phyloP scores from a whole-genome alignment of 2,797 vertebrate species.

The Hemibagrus guttatus region DNA sequence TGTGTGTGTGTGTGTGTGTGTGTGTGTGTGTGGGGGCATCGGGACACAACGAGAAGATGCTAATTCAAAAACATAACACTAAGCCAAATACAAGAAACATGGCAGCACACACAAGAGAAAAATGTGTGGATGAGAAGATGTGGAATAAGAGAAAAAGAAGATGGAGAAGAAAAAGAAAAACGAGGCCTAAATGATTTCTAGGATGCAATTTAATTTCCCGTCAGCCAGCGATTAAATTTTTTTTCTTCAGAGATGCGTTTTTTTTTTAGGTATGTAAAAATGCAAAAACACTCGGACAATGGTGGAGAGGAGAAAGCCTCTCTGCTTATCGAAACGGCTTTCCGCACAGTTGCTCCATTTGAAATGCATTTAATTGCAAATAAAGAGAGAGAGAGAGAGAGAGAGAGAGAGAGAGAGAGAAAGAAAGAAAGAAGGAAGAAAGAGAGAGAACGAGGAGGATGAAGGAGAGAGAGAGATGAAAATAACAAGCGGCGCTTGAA shows the following conservation, averaged over 20 bases:
- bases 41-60: background rate
- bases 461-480: constrained; percentile 70
- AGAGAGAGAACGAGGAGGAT: constrained; percentile 62
- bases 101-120: constrained; percentile 38
- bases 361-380: constrained; percentile 88
- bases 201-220: constrained; percentile 82
- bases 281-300: constrained; percentile 77
- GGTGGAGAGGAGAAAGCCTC: constrained; percentile 65
- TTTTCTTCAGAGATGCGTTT: background rate
- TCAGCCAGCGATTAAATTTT: constrained; percentile 60
- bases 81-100: background rate
- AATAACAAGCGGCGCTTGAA: background rate
- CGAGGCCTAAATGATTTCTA: constrained; percentile 71
- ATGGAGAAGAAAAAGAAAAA: constrained; percentile 54
- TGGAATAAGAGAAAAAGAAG: background rate
- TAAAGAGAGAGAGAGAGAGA: constrained; percentile 70
- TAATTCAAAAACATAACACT: constrained; percentile 9
- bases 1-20: constrained; percentile 8
- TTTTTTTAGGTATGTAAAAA: constrained; percentile 58
- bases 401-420: constrained; percentile 70
- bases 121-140: background rate
- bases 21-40: background rate
- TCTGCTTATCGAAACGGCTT: constrained; percentile 80
- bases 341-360: constrained; percentile 83
- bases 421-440: too few species aligned